phyloP scores from a whole-genome alignment of 2,797 vertebrate genomes.

The Chelon labrosus region DNA sequence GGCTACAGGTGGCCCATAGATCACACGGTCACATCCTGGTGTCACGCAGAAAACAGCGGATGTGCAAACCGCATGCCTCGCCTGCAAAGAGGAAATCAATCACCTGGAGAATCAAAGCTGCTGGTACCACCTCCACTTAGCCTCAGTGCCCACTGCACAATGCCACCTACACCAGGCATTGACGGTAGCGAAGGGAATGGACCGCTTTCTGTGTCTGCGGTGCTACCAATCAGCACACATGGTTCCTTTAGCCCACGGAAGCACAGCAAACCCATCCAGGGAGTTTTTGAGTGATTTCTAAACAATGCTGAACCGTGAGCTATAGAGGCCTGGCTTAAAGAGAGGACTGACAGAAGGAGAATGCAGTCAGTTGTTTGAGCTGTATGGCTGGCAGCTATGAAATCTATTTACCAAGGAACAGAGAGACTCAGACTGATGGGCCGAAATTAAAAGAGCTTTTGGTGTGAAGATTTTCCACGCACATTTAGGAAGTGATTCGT shows the following conservation, averaged over 20 bases:
- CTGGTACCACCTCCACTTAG: slow-evolving; percentile 67
- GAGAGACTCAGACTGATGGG: slow-evolving; percentile 41
- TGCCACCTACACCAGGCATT: slow-evolving; percentile 58
- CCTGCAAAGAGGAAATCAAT: slow-evolving; percentile 77
- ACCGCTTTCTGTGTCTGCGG: slow-evolving; percentile 15
- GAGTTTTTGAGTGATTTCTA: slow-evolving; percentile 46
- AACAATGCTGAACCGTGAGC: slow-evolving; percentile 56
- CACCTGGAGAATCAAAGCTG: slow-evolving; percentile 61
- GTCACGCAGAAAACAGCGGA: slow-evolving; percentile 70
- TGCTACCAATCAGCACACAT: slow-evolving; percentile 35
- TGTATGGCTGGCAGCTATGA: slow-evolving; percentile 55
- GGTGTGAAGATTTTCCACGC: slow-evolving; percentile 51
- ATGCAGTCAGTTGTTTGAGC: slow-evolving; percentile 49
- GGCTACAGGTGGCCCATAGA: slow-evolving; percentile 78
- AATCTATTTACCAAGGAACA: slow-evolving; percentile 56
- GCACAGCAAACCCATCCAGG: slow-evolving; percentile 9
- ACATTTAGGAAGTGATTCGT: slow-evolving; percentile 55
- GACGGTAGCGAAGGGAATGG: slow-evolving; percentile 28
- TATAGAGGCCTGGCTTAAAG: slow-evolving; percentile 36
- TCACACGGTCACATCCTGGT: slow-evolving; percentile 72
- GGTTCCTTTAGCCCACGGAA: slow-evolving; percentile 9
- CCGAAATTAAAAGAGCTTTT: slow-evolving; percentile 61
- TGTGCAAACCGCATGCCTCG: slow-evolving; percentile 64
- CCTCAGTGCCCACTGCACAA: slow-evolving; percentile 41
- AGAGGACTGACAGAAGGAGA: slow-evolving; percentile 37